A percentile compares a stretch with the other conserved stretches of the same genome.
Evolutionary conservation across 2,888 invertebrate species (phyloP).

Genomic region (Ceratothoa steindachneri): DNA sequence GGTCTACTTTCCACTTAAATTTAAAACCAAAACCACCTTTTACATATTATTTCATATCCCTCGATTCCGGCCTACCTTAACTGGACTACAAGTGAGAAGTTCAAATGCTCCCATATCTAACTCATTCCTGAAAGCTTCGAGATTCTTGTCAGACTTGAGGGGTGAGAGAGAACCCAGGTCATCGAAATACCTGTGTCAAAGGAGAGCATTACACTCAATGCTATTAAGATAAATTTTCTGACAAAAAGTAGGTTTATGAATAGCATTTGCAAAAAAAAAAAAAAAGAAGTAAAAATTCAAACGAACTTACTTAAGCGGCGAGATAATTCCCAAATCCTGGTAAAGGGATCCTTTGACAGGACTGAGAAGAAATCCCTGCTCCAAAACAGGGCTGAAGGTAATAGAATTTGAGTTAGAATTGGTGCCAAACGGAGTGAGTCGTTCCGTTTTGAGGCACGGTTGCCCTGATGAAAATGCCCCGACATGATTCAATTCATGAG

Average conservation of each 20-base stretch:
- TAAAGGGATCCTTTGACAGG: constrained; percentile 33
- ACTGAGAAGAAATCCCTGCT: constrained; percentile 32
- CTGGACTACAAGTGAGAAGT: constrained; percentile 33
- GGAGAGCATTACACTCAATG: background rate
- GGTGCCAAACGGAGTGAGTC: background rate
- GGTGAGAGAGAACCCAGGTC: constrained; percentile 38
- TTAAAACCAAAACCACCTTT: no score
- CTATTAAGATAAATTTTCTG: background rate
- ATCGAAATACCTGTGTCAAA: constrained; percentile 27
- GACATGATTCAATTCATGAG: background rate
- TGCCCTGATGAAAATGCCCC: background rate
- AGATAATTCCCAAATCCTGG: constrained; percentile 35
- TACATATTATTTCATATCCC: no score
- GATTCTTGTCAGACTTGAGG: constrained; percentile 25
- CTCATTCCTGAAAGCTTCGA: constrained; percentile 26
- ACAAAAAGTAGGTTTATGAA: background rate
- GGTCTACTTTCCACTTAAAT: no score
- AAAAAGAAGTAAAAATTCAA: no score
- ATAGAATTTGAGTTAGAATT: constrained; percentile 15
- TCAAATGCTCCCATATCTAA: constrained; percentile 44
- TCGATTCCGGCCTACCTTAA: constrained; percentile 34
- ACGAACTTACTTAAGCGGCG: constrained; percentile 35
- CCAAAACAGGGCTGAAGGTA: constrained; percentile 24
- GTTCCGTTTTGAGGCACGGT: background rate
- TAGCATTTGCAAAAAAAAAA: background rate